Base-by-base conservation (phyloP, 2,797 vertebrate species). In the Natrix natrix region DNA sequence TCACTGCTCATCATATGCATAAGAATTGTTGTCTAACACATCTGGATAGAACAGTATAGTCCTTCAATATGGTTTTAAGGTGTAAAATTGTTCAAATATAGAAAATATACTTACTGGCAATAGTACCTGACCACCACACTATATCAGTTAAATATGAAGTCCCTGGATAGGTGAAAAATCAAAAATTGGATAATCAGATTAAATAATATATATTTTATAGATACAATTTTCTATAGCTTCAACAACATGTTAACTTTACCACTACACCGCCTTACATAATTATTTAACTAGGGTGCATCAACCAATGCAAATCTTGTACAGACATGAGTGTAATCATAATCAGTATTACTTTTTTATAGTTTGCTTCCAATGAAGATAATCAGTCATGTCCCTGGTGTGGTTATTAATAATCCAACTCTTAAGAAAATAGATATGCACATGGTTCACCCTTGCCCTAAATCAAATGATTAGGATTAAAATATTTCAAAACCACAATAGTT, bases 61-160 rank as follows among this genome's bases (percentile, higher is more conserved):
- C 24, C 28, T 32, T 26, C 54, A 56, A 8, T 43, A n/a, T 89
- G 14, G n/a, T 48, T n/a, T 48, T 89, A 52, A 87, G 54, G 1
- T 16, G n/a, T 54, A 66, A 26, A 20, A 60, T 92, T 60, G 43
- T 16, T 55, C 60, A 91, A 24, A 92, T 37, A 90, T 91, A 91
- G 8, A 26, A 83, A 43, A 57, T 78, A 90, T 95, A 99, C 99
- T 99, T 98, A 99, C 99, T 99, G 97, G 98, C 97, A 94, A 99
- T 95, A 5, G 99, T 99, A 61, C 99, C 99, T 2, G 97, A 98
- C 99, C 99, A 99, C 99, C 99, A 99, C 91, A 99, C 98, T 93
- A 96, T 97, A 96, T 99, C 99, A 60, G 97, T 97, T 93, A 99
- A 97, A 95, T 99, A 99, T 0, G 98, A 99, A 60, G 97, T 97